These are phyloP conservation scores for Platyura marginata DNA, from an alignment of 1,140 invertebrate species.

Conservation along the genomic window DNA sequence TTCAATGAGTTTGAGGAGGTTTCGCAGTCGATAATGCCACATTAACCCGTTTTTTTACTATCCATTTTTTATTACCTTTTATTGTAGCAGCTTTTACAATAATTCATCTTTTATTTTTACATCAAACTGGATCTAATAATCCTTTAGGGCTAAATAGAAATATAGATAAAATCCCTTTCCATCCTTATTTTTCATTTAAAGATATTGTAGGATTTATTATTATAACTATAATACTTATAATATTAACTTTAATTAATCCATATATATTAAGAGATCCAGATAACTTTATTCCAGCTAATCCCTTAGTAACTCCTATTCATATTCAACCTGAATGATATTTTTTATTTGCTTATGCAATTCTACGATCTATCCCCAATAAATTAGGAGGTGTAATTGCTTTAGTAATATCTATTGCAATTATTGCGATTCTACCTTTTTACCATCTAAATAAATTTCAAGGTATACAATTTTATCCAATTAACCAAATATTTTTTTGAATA, in stretches of 20 bases:
- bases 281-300: constrained; percentile 48
- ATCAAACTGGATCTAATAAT: constrained; percentile 39
- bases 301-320: constrained; percentile 44
- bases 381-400: constrained; percentile 48
- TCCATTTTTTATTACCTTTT: constrained; percentile 51
- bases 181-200: constrained; percentile 37
- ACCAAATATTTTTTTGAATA: constrained; percentile 37
- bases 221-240: constrained; percentile 26
- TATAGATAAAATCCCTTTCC: constrained; percentile 39
- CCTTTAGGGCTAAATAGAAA: constrained; percentile 36
- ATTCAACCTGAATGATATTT: constrained; percentile 65
- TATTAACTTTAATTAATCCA: constrained; percentile 29
- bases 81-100: constrained; percentile 35
- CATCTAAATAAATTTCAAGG: constrained; percentile 31
- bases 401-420: constrained; percentile 39
- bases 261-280: constrained; percentile 41
- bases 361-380: constrained; percentile 56
- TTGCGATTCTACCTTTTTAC: constrained; percentile 32
- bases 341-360: constrained; percentile 54
- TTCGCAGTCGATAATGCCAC: constrained; percentile 48
- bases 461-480: constrained; percentile 32
- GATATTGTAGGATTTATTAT: constrained; percentile 36
- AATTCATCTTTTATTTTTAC: constrained; percentile 39
- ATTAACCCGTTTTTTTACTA: constrained; percentile 48
- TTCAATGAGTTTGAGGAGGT: constrained; percentile 47